Conservation (phyloP, 2,797 vertebrate genomes). For the Mionectes olivaceus region DNA sequence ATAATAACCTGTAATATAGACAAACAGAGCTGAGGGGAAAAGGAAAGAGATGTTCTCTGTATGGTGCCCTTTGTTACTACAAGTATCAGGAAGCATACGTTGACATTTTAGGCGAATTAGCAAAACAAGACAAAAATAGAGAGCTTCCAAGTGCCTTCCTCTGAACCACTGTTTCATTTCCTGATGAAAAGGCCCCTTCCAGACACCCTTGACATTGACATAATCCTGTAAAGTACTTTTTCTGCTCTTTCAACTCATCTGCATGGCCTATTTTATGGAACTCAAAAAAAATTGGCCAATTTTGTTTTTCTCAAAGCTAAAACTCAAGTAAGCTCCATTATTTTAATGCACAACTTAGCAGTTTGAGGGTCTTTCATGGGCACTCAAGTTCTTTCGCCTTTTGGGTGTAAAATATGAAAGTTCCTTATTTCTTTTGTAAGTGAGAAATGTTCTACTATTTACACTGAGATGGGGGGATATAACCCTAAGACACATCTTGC, state of each 20-base stretch:
- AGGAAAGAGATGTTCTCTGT: not conserved
- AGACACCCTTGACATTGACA: not conserved
- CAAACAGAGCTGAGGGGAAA: not conserved
- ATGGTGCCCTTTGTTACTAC: not conserved
- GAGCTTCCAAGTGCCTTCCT: not conserved
- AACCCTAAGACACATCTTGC: not conserved
- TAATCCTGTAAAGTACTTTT: not conserved
- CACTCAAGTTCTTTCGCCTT: not conserved
- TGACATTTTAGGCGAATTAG: not conserved
- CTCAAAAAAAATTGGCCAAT: not conserved
- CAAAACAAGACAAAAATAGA: not conserved
- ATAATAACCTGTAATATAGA: not conserved
- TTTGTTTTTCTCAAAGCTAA: not conserved
- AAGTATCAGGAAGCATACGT: not conserved
- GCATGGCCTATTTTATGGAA: not conserved
- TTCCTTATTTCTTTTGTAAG: not conserved
- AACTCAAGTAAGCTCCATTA: not conserved
- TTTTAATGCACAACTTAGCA: constrained; percentile 11
- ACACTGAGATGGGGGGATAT: not conserved
- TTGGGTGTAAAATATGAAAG: not conserved
- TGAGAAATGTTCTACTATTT: not conserved
- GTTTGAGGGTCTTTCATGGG: not conserved
- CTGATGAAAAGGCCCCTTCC: not conserved
- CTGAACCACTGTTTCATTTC: not conserved
- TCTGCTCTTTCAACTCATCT: constrained; percentile 1